phyloP scores from a whole-genome alignment of 2,888 invertebrate species.

The Nymphalis polychloros region DNA sequence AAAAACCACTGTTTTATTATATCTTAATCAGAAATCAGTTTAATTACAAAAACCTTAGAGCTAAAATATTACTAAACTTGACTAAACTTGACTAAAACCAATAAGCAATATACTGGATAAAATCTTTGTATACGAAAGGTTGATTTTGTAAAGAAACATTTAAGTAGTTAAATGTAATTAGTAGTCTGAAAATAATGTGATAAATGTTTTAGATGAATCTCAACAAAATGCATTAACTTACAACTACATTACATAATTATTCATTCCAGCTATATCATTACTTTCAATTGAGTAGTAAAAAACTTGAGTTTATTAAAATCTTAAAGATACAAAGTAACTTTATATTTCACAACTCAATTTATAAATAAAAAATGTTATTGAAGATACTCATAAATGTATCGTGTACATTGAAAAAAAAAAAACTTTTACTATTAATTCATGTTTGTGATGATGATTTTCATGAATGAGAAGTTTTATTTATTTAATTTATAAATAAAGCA shows the following conservation, averaged over 20 bases:
- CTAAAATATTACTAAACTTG: background rate
- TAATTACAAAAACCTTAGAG: background rate
- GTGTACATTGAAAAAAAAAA: no score
- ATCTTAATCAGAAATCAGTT: background rate
- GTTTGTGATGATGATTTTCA: no score
- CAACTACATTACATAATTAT: background rate
- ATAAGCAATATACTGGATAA: constrained; percentile 4
- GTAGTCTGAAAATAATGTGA: constrained; percentile 21
- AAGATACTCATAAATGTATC: no score
- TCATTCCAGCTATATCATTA: background rate
- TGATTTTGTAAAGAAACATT: constrained; percentile 15
- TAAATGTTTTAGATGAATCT: constrained; percentile 26
- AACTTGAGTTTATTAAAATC: no score
- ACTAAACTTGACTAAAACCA: background rate
- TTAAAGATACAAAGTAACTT: no score
- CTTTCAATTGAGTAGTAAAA: background rate
- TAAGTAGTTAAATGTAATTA: constrained; percentile 16
- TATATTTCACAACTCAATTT: no score
- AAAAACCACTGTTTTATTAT: background rate
- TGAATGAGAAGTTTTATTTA: no score
- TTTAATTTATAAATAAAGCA: no score
- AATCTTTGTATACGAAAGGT: constrained; percentile 22
- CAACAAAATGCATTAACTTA: constrained; percentile 17
- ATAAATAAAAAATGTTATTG: no score
- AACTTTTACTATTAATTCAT: no score